Evolutionary conservation across 1,140 invertebrate genomes (phyloP), one percentile per base, ranked within the genome.

Genomic region (Melitaea cinxia): DNA sequence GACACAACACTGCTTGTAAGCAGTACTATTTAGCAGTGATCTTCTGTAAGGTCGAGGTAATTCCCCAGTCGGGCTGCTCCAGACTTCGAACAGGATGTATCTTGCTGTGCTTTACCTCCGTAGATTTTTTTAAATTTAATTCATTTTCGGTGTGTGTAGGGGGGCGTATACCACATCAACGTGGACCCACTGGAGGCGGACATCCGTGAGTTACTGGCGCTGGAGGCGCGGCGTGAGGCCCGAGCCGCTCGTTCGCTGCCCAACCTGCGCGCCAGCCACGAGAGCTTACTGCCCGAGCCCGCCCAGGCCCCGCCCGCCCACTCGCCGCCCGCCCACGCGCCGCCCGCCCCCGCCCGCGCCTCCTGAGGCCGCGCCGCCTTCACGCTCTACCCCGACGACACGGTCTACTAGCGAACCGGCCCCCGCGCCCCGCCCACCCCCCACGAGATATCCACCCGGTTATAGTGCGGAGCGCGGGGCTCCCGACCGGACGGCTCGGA

Each of bases 201-300:
- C 76, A 92, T 91, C 71, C 84, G 84, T 26, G 85, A 89, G 65
- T 86, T 92, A 77, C 73, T 93, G 58, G 92, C 91, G 59, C 74
- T 93, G 64, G 92, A 93, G 72, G 89, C 91, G 62, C 75, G 92
- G 52, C 79, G 92, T 21, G 91, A 91, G 73, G 88, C 92, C 57
- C 80, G 92, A 47, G 92, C 92, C 65, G 91, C 92, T 1, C 84
- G 88, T 62, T 94, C 93, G 72, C 90, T 94, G 87, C 94, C 93
- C 84, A 94, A 94, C 90, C 88, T 94, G 81, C 93, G 92, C 87
- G 92, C 93, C 70, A 93, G 92, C 80, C 92, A 93, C 82, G 93
- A 94, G 82, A 92, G 91, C 74, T 89, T 94, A 67, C 93, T 93
- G 56, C 95, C 78, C 54, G 35, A 55, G 55, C 14, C 61, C 35